phyloP scores from a whole-genome alignment of 2,113 vertebrate genomes.

The Picathartes gymnocephalus region DNA sequence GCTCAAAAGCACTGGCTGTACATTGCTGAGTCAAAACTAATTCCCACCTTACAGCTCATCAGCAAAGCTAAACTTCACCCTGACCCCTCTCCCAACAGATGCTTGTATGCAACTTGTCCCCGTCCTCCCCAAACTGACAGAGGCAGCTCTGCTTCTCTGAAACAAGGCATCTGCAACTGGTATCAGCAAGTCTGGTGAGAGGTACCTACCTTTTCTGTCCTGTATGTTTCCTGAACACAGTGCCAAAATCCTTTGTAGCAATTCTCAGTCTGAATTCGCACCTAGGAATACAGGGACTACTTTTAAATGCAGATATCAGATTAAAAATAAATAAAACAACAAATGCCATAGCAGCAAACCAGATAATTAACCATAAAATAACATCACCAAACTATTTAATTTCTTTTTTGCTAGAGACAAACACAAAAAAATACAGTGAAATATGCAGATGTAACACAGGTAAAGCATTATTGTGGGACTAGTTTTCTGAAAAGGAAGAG shows the following conservation, averaged over 20 bases:
- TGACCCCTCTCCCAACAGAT: not conserved
- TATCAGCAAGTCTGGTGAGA: not conserved
- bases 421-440: not conserved
- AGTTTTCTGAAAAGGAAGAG: not conserved
- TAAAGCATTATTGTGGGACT: not conserved
- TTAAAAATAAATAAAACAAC: not conserved
- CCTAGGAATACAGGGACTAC: conserved; percentile 56
- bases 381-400: not conserved
- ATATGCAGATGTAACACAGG: not conserved
- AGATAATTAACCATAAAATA: not conserved
- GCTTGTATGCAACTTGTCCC: not conserved
- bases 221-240: conserved; percentile 76
- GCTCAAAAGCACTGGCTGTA: not conserved
- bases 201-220: conserved; percentile 77
- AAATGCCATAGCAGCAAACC: not conserved
- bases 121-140: not conserved
- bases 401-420: not conserved
- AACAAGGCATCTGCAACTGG: not conserved
- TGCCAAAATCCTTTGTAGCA: conserved; percentile 78
- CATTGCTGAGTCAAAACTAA: not conserved
- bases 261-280: conserved; percentile 82
- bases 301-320: not conserved
- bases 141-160: not conserved
- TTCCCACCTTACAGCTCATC: not conserved
- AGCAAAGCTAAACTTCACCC: not conserved